A percentile compares a stretch with the other conserved stretches of the same genome.
These are phyloP conservation scores for Seira musarum DNA, from an alignment of 2,888 invertebrate genomes.

Conservation along the genomic window DNA sequence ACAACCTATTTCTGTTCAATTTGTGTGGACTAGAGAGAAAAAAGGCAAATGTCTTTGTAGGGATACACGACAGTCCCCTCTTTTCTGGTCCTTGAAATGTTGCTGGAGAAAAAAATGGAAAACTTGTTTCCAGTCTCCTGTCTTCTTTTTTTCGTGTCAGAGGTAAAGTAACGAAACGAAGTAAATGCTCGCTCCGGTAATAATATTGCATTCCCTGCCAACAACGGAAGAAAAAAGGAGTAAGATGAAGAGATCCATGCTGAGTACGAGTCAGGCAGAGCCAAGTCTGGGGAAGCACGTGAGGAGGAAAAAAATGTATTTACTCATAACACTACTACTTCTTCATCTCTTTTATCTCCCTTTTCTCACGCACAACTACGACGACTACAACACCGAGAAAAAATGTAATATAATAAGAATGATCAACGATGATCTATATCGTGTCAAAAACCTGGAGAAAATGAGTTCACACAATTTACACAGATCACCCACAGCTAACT, in stretches of 20 bases:
- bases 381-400: background rate
- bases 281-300: conserved; percentile 4
- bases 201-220: conserved; percentile 4
- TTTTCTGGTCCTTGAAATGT: conserved; percentile 27
- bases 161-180: conserved; percentile 20
- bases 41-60: conserved; percentile 37
- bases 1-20: conserved; percentile 52
- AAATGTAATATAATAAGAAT: conserved; percentile 28
- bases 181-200: conserved; percentile 2
- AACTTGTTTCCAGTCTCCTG: background rate
- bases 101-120: background rate
- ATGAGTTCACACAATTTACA: conserved; percentile 15
- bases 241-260: conserved; percentile 44
- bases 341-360: background rate
- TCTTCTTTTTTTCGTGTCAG: conserved; percentile 18
- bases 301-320: conserved; percentile 17
- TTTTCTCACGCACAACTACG: conserved; percentile 41
- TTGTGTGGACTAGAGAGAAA: conserved; percentile 54
- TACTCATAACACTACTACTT: conserved; percentile 17
- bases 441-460: conserved; percentile 29
- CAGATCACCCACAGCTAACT: background rate
- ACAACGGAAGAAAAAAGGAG: conserved; percentile 27
- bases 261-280: too few relatives aligned
- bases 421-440: conserved; percentile 56
- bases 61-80: conserved; percentile 9